Evolutionary conservation across 2,888 invertebrate species (phyloP).

Genomic region (Alviniconcha strummeri): DNA sequence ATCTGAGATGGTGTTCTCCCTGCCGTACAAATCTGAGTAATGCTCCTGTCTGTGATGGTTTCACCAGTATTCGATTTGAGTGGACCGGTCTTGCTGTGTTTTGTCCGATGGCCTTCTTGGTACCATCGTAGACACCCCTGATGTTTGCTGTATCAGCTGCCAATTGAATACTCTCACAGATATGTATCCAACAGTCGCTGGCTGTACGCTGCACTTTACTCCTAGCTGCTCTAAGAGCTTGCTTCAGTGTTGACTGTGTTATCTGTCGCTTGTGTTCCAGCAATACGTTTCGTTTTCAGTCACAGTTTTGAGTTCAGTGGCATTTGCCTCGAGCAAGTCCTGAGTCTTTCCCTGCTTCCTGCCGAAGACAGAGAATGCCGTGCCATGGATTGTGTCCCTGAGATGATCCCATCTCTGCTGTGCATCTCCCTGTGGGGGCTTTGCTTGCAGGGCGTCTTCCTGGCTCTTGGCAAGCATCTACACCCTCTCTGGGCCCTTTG

Average conservation of each 20-base stretch:
- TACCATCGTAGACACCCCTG: conserved; percentile 10
- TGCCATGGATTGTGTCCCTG: neutral
- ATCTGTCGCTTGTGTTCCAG: neutral
- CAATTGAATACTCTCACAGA: conserved; percentile 19
- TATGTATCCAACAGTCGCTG: conserved; percentile 5
- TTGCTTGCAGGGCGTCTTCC: neutral
- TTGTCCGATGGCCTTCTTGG: conserved; percentile 17
- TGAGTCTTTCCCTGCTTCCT: neutral
- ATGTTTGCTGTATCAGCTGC: conserved; percentile 16
- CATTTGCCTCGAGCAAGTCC: conserved; percentile 4
- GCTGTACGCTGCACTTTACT: conserved; percentile 20
- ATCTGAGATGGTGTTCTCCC: neutral
- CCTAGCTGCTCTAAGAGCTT: conserved; percentile 9
- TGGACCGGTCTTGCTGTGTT: neutral
- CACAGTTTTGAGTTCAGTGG: neutral
- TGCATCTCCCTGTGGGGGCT: neutral
- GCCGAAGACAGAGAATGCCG: neutral
- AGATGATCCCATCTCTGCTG: neutral
- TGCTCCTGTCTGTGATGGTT: conserved; percentile 5
- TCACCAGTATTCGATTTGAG: conserved; percentile 2
- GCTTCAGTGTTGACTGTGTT: neutral
- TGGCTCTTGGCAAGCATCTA: neutral
- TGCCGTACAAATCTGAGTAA: neutral
- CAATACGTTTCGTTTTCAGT: neutral
- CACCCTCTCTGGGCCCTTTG: neutral